Percentiles rank a stretch among this genome's conserved stretches.
Evolutionary conservation across 2,113 vertebrate species (phyloP).

Genomic region (Oophaga pumilio): DNA sequence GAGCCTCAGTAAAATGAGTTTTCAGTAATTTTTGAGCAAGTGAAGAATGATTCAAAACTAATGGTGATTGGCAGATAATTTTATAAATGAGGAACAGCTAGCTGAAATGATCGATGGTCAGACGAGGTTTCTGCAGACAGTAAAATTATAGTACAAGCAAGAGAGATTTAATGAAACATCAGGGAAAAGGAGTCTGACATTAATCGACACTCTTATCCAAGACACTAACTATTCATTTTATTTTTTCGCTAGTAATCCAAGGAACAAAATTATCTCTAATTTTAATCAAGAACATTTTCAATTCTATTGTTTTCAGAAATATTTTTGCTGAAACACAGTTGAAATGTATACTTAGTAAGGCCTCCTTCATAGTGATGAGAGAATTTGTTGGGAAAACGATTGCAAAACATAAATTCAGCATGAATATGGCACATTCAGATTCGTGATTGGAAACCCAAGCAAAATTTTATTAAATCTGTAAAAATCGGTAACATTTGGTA

Average conservation of each 20-base stretch:
- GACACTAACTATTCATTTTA: not conserved
- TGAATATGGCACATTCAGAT: too few species aligned
- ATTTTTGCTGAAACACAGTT: not conserved
- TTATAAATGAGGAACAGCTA: conserved; percentile 36
- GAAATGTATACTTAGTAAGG: not conserved
- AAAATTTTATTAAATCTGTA: too few species aligned
- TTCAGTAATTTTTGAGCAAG: conserved; percentile 40
- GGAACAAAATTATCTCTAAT: not conserved
- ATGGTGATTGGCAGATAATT: conserved; percentile 45
- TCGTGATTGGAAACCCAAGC: too few species aligned
- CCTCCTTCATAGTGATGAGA: too few species aligned
- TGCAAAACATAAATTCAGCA: too few species aligned
- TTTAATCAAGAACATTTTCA: not conserved
- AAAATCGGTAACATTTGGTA: too few species aligned
- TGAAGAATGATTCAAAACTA: conserved; percentile 30
- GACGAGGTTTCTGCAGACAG: not conserved
- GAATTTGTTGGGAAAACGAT: too few species aligned
- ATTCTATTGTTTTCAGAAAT: not conserved
- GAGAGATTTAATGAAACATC: conserved; percentile 25
- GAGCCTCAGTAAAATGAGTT: not conserved
- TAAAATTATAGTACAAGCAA: not conserved
- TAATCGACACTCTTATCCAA: not conserved
- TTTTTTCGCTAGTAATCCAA: not conserved
- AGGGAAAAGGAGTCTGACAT: not conserved
- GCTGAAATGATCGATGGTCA: conserved; percentile 25